These are phyloP conservation scores for Oedothorax gibbosus DNA, from an alignment of 1,140 invertebrate species.

Conservation along the genomic window DNA sequence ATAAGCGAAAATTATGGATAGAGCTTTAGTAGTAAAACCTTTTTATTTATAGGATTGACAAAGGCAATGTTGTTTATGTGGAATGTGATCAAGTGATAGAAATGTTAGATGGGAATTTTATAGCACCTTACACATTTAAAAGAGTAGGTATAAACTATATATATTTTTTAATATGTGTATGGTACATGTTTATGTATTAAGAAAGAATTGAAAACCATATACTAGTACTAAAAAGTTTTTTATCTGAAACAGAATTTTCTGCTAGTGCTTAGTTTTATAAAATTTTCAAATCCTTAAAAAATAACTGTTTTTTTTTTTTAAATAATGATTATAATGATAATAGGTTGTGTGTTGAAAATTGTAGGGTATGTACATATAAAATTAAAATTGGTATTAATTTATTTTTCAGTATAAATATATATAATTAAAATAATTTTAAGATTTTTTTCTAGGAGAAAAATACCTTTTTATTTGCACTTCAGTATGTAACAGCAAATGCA, in stretches of 20 bases:
- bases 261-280: too few species aligned
- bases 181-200: neutral
- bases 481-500: conserved; percentile 82
- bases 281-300: too few species aligned
- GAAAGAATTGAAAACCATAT: neutral
- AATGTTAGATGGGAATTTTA: conserved; percentile 84
- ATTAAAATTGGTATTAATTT: neutral
- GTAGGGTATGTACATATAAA: neutral
- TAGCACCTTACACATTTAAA: conserved; percentile 83
- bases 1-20: too few species aligned
- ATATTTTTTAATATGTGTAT: neutral
- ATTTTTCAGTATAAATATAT: neutral
- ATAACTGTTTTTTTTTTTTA: too few species aligned
- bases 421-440: neutral
- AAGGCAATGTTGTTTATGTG: conserved; percentile 71
- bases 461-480: conserved; percentile 80
- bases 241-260: conserved; percentile 47
- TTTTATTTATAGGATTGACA: conserved; percentile 63
- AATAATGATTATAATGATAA: too few species aligned
- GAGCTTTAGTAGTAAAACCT: neutral
- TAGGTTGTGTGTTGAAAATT: neutral
- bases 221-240: conserved; percentile 17
- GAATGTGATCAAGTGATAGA: conserved; percentile 66
- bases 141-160: conserved; percentile 72
- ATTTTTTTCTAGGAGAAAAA: conserved; percentile 65